phyloP scores from a whole-genome alignment of 1,140 invertebrate genomes.

The Drosophila miranda region DNA sequence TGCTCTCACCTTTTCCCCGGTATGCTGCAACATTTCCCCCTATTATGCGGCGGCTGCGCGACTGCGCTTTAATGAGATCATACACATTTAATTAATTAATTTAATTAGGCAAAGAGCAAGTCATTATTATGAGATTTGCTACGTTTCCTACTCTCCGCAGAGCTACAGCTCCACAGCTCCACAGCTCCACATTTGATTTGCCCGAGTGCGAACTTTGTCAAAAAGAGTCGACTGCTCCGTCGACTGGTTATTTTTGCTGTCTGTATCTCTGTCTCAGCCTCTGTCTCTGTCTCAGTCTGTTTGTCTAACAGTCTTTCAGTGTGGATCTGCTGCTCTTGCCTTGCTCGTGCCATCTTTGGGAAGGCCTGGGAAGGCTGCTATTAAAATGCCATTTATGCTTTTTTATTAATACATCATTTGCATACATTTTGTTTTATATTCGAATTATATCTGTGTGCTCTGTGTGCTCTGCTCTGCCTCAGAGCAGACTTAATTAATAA shows the following conservation, averaged over 20 bases:
- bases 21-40: constrained; percentile 16
- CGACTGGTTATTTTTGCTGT: constrained; percentile 2
- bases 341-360: constrained; percentile 48
- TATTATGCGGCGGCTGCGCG: background rate
- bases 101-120: constrained; percentile 60
- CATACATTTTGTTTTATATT: constrained; percentile 69
- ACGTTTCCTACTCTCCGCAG: constrained; percentile 51
- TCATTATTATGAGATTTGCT: constrained; percentile 59
- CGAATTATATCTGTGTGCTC: constrained; percentile 31
- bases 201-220: constrained; percentile 47
- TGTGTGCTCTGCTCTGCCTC: constrained; percentile 13
- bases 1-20: background rate
- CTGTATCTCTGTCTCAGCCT: background rate
- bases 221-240: constrained; percentile 29
- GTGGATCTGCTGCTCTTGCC: no score
- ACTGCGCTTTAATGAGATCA: constrained; percentile 64
- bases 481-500: constrained; percentile 76
- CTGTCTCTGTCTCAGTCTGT: constrained; percentile 1
- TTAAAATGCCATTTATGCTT: constrained; percentile 79
- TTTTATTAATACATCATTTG: constrained; percentile 70
- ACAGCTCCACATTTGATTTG: constrained; percentile 48
- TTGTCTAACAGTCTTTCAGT: constrained; percentile 6
- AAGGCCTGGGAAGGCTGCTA: constrained; percentile 37
- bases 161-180: constrained; percentile 30
- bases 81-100: constrained; percentile 78